Conservation (phyloP, 2,113 vertebrate species). For the Eira barbara region DNA sequence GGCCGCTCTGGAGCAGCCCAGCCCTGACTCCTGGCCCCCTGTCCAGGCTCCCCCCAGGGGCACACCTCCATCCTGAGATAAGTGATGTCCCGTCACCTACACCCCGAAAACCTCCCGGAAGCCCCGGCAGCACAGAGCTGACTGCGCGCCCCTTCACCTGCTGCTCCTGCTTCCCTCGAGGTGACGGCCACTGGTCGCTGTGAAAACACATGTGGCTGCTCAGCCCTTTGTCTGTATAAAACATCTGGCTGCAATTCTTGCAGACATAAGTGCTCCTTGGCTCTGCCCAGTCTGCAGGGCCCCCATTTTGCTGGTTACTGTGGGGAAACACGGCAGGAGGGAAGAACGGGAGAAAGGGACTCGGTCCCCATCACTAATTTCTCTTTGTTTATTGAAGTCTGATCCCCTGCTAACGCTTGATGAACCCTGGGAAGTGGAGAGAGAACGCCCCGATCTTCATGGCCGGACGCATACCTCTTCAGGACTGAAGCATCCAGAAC, state of each 20-base stretch:
- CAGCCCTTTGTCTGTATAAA: slow-evolving; percentile 69
- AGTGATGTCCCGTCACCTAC: fast-evolving
- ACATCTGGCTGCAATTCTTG: slow-evolving; percentile 68
- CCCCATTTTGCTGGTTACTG: slow-evolving; percentile 49
- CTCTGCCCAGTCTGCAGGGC: background rate
- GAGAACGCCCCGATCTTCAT: fast-evolving
- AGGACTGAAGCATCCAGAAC: background rate
- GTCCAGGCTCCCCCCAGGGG: background rate
- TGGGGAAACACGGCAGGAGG: background rate
- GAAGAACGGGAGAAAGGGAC: no score
- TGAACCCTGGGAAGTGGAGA: background rate
- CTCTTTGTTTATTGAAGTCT: background rate
- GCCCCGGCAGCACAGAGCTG: background rate
- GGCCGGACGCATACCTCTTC: background rate
- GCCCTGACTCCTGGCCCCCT: background rate
- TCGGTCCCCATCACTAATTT: background rate
- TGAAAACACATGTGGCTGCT: slow-evolving; percentile 72
- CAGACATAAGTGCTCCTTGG: slow-evolving; percentile 24
- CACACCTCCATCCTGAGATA: background rate
- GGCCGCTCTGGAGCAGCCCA: background rate
- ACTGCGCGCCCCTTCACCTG: slow-evolving; percentile 65
- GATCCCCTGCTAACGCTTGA: background rate
- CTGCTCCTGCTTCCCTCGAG: slow-evolving; percentile 48
- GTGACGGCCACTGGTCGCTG: slow-evolving; percentile 67
- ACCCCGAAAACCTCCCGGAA: background rate